Percentiles rank a stretch among this genome's conserved stretches.
Conservation (phyloP, 2,888 invertebrate species). For the Homarus gammarus region DNA sequence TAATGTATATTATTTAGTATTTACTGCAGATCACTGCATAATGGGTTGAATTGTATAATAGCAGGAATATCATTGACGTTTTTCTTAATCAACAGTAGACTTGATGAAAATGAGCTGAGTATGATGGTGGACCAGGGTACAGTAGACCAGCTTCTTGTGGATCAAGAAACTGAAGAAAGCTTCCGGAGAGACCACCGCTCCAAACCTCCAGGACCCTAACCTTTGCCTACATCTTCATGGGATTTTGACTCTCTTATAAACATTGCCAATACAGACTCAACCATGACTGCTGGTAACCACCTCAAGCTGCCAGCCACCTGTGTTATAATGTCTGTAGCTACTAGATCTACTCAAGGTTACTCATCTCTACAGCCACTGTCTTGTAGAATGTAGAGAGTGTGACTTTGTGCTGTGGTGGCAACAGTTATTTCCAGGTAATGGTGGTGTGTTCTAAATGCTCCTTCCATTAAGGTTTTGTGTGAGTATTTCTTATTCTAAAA, state of each 20-base stretch:
- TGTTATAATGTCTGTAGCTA: slow-evolving; percentile 44
- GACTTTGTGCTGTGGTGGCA: slow-evolving; percentile 45
- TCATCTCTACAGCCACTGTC: slow-evolving; percentile 1
- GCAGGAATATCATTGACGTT: background rate
- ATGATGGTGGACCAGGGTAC: slow-evolving; percentile 66
- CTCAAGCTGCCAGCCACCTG: slow-evolving; percentile 48
- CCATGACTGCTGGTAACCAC: slow-evolving; percentile 43
- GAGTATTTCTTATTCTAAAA: slow-evolving; percentile 47
- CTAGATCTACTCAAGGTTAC: slow-evolving; percentile 27
- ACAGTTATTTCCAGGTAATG: slow-evolving; percentile 53
- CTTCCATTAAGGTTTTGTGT: slow-evolving; percentile 57
- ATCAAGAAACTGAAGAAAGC: slow-evolving; percentile 72
- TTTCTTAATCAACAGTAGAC: slow-evolving; percentile 48
- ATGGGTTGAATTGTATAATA: slow-evolving; percentile 1
- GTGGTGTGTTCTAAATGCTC: slow-evolving; percentile 53
- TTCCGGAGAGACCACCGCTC: slow-evolving; percentile 71
- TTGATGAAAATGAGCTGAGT: slow-evolving; percentile 67
- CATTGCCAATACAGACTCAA: slow-evolving; percentile 44
- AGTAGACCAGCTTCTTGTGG: slow-evolving; percentile 70
- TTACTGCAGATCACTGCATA: background rate
- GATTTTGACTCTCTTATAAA: slow-evolving; percentile 35
- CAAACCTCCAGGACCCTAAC: slow-evolving; percentile 51
- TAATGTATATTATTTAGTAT: no score
- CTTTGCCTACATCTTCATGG: slow-evolving; percentile 46
- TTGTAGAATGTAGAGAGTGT: slow-evolving; percentile 25